Evolutionary conservation across 2,113 vertebrate species (phyloP), one percentile per base, ranked within the genome.

Genomic region (Scopus umbretta): DNA sequence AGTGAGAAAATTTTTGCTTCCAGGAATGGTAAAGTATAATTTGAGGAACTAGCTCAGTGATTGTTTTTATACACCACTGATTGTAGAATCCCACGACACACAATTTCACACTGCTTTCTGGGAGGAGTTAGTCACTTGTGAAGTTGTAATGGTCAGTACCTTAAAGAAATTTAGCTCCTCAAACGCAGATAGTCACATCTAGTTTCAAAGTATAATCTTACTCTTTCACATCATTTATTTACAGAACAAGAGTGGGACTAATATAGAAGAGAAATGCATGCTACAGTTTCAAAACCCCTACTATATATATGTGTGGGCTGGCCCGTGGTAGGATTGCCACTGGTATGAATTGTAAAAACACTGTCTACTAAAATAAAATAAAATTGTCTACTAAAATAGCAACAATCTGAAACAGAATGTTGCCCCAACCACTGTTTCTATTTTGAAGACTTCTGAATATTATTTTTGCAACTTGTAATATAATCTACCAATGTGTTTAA

Each of bases 391-490:
- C 12, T 47, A 34, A 66, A 86, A 73, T 45, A 71, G 18, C 25
- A 88, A 56, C 19, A 65, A 7, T n/a, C 43, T 59, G 30, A 82
- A 88, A 73, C 10, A 29, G 18, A 59, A 47, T 1, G 0, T 38
- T 38, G 23, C 23, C 8, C 26, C 2, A 1, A 26, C 3, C 1
- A 22, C 45, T 1, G 2, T 4, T 65, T 74, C 42, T 42, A 2
- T 55, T 89, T 73, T 90, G 5, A 78, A 61, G 16, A 45, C 2
- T 67, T 82, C 42, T 75, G 47, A 73, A n/a, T 52, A 20, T 76
- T 59, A 32, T 25, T 83, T 91, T 55, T 40, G 6, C 38, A 65
- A 7, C 13, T 84, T 80, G 14, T 36, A 58, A 45, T 45, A 79
- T 49, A 67, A n/a, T 10, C 10, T 81, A 7, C 21, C 1, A 5